These are phyloP conservation scores for Sisyra nigra DNA, from an alignment of 2,888 invertebrate species.

Conservation along the genomic window DNA sequence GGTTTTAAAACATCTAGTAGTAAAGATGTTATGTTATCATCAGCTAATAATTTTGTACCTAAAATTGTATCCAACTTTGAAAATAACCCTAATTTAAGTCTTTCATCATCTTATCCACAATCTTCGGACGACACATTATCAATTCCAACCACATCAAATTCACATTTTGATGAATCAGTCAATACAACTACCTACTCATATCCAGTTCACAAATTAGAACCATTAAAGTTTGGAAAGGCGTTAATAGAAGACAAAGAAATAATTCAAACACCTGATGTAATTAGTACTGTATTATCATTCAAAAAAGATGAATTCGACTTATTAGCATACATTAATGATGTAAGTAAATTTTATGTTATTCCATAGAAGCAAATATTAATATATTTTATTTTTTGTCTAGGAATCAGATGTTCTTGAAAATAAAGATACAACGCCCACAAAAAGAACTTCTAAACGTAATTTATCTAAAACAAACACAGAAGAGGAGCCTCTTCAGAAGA, in stretches of 20 bases:
- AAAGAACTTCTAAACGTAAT: too few species aligned
- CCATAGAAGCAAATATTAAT: neutral
- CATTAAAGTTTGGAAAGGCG: neutral
- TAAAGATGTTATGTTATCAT: constrained; percentile 2
- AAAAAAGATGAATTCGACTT: constrained; percentile 22
- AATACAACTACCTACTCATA: neutral
- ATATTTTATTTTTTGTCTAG: neutral
- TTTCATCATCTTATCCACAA: neutral
- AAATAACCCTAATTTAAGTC: neutral
- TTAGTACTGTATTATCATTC: constrained; percentile 24
- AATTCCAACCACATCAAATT: neutral
- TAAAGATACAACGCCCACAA: too few species aligned
- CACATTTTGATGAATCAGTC: neutral
- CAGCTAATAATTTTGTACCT: neutral
- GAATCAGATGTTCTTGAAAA: neutral
- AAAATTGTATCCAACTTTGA: neutral
- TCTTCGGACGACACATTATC: neutral
- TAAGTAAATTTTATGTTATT: constrained; percentile 11
- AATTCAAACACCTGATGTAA: constrained; percentile 27
- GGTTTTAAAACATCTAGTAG: neutral
- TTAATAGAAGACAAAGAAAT: constrained; percentile 7
- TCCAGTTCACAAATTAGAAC: neutral
- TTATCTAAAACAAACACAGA: neutral
- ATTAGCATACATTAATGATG: constrained; percentile 21
- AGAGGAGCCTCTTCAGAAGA: neutral